Evolutionary conservation across 2,888 invertebrate species (phyloP), one percentile per base, ranked within the genome.

Genomic region (Ellobium chinense): DNA sequence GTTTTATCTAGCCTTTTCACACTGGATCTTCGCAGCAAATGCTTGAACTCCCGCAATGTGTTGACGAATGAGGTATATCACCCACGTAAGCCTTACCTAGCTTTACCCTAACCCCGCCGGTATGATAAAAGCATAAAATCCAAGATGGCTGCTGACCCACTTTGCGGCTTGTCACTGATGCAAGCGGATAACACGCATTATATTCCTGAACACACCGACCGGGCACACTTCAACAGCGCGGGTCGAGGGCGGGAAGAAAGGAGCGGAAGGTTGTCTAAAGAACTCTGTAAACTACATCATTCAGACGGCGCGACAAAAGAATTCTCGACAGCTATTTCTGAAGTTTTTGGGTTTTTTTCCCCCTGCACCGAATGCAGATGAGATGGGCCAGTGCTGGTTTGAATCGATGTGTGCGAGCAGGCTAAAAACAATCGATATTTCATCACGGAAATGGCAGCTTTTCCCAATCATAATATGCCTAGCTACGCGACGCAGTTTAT

Each of bases 61-160:
- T n/a, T n/a, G n/a, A n/a, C n/a, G n/a, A n/a, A n/a, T n/a, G n/a
- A n/a, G n/a, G n/a, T n/a, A n/a, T n/a, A n/a, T n/a, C n/a, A n/a
- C n/a, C n/a, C n/a, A n/a, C n/a, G n/a, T n/a, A n/a, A n/a, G n/a
- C n/a, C n/a, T n/a, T n/a, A n/a, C n/a, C n/a, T n/a, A n/a, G n/a
- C n/a, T n/a, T n/a, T n/a, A n/a, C n/a, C n/a, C n/a, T n/a, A n/a
- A n/a, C n/a, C n/a, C n/a, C n/a, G n/a, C n/a, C n/a, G n/a, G 46
- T 46, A 46, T 12, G 7, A 46, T 46, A 24, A 68, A 7, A 27
- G 7, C n/a, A 63, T 36, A 39, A 14, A 56, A 75, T 75, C 46
- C 75, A 76, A 66, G 4, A 76, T 76, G 76, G 76, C 76, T 24
- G 76, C 66, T 66, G 76, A 76, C 76, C 76, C 34, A 76, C 66